Base-by-base conservation (phyloP, 37 sponge, comb jelly and placozoan genomes). In the Agelas oroides region DNA sequence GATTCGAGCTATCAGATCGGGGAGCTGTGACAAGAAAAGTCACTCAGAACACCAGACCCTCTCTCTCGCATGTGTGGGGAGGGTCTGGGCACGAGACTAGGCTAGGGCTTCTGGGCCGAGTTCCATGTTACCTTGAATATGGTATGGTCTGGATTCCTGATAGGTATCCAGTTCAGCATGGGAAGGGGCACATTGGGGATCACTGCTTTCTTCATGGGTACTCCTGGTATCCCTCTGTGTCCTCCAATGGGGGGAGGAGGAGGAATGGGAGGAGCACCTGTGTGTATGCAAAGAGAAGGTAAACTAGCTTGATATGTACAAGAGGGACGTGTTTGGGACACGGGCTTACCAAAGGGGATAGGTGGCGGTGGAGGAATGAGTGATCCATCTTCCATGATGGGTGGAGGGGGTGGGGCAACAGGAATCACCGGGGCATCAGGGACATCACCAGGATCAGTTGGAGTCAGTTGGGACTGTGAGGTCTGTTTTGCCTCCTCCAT, bases 151-250 rank as follows among this genome's bases (percentile, higher is more conserved):
- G 86, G 77, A 67, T 79, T 88, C 65, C 65, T 80, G 63, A 93
- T 62, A 0, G 89, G 88, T 0, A 81, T 75, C 95, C 95, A 95
- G 78, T 95, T 91, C 70, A 95, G 54, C 76, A 81, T 89, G 2
- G 90, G 92, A 27, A 95, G 86, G 1, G 87, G 89, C 19, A 89
- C 89, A 24, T 81, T 88, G 6, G 93, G 81, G 20, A 85, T 69
- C 15, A 78, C 70, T n/a, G 87, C 78, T 21, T 84, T 84, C 71
- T 80, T 84, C 19, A 81, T 14, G 5, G 54, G 63, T 2, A 78
- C 54, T 75, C 75, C 65, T 1, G 30, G 53, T 3, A 33, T 23
- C 8, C 70, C 81, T 1, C 13, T 8, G 0, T 17, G 20, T 13
- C 27, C 35, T 0, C 65, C 71, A 57, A 87, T 87, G 31, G 82